These are phyloP conservation scores for Pasiphila rectangulata DNA, from an alignment of 2,888 invertebrate species.

Conservation along the genomic window DNA sequence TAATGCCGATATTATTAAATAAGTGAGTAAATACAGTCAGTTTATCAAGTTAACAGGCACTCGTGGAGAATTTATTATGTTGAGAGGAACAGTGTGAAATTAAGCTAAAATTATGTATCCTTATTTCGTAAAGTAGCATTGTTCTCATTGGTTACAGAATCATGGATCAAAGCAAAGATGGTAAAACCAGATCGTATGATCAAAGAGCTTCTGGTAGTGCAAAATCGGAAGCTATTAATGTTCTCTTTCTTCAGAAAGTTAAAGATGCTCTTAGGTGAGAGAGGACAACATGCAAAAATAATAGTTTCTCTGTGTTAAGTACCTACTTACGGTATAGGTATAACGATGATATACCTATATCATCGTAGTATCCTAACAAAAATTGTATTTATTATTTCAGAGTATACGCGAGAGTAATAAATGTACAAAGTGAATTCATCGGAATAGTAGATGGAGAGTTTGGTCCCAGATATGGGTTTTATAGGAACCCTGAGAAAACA, in stretches of 20 bases:
- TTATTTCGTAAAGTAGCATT: neutral
- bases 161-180: conserved; percentile 84
- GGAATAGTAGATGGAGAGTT: conserved; percentile 24
- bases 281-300: neutral
- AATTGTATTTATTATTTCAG: conserved; percentile 30
- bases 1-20: too few species aligned
- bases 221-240: conserved; percentile 85
- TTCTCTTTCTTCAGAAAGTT: conserved; percentile 84
- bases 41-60: too few species aligned
- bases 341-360: too few species aligned
- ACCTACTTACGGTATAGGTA: too few species aligned
- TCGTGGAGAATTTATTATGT: too few species aligned
- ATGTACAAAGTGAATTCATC: conserved; percentile 40
- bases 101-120: too few species aligned
- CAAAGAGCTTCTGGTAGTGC: conserved; percentile 85
- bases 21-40: too few species aligned
- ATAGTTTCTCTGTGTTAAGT: too few species aligned
- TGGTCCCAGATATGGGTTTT: conserved; percentile 38
- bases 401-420: conserved; percentile 43
- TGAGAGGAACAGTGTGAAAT: too few species aligned
- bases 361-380: neutral
- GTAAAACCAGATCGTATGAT: conserved; percentile 92
- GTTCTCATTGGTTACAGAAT: conserved; percentile 33
- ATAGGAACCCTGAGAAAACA: conserved; percentile 35
- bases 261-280: conserved; percentile 51